Conservation (phyloP, 2,113 vertebrate genomes). For the Sminthopsis crassicaudata region DNA sequence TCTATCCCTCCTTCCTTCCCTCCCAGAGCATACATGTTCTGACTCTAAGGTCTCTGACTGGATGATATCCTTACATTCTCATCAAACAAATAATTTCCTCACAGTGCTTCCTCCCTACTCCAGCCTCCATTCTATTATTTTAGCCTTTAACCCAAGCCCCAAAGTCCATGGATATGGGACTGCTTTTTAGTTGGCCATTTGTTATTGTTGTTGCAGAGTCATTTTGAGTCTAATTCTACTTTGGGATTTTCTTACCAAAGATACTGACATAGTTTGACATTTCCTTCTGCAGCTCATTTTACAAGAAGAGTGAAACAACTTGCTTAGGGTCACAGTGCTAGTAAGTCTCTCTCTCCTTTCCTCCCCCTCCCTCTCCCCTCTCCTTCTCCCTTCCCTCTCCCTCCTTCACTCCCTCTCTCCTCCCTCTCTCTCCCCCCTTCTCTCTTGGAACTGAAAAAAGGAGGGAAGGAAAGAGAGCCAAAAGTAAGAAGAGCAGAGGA, state of each 20-base stretch:
- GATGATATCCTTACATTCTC: background rate
- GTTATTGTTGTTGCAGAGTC: background rate
- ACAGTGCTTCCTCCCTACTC: background rate
- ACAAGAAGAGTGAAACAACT: background rate
- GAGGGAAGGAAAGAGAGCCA: background rate
- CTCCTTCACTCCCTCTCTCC: too few relatives aligned
- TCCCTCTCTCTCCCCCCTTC: too few relatives aligned
- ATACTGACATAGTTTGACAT: background rate
- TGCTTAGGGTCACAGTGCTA: background rate
- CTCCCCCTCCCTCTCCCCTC: too few relatives aligned
- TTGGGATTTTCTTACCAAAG: background rate
- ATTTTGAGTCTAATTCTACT: background rate
- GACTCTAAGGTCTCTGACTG: background rate
- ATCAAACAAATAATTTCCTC: background rate
- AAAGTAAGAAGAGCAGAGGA: background rate
- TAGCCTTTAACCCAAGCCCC: background rate
- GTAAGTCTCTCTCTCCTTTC: background rate
- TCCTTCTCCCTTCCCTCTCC: too few relatives aligned
- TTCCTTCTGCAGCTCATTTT: background rate
- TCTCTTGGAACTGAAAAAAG: background rate
- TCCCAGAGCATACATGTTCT: background rate
- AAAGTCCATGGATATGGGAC: background rate
- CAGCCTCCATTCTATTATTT: background rate
- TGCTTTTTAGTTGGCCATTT: background rate
- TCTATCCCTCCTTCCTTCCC: too few relatives aligned